A percentile compares a stretch with the other conserved stretches of the same genome.
Evolutionary conservation across 1,140 invertebrate genomes (phyloP).

Genomic region (Helicorthomorpha holstii): DNA sequence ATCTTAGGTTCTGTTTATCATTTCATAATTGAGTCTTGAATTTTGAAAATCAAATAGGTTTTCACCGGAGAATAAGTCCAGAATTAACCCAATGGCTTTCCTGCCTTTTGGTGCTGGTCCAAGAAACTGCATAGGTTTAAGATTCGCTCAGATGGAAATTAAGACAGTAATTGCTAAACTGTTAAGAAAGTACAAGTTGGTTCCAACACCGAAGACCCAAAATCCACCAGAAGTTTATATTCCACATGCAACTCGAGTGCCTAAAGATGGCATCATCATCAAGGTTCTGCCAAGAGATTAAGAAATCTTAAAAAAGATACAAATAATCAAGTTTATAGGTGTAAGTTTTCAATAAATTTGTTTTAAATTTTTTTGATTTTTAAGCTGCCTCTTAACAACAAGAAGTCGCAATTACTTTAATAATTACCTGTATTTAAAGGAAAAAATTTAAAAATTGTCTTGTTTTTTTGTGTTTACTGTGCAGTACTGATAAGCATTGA

Average conservation of each 20-base stretch:
- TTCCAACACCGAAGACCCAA: neutral
- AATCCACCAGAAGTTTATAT: neutral
- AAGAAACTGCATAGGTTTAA: constrained; percentile 36
- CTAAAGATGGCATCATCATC: neutral
- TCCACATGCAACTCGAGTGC: neutral
- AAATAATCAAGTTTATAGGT: too few relatives aligned
- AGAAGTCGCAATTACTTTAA: too few relatives aligned
- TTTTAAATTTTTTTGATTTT: too few relatives aligned
- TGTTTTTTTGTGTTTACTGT: too few relatives aligned
- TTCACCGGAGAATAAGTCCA: neutral
- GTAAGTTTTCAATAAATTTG: too few relatives aligned
- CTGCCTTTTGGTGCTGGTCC: constrained; percentile 37
- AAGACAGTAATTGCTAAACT: constrained; percentile 28
- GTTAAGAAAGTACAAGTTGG: neutral
- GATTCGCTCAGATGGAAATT: constrained; percentile 44
- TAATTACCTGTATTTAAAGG: too few relatives aligned
- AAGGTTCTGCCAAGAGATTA: neutral
- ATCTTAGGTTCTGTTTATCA: neutral
- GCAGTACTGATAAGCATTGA: too few relatives aligned
- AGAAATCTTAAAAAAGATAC: neutral
- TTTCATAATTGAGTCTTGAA: too few relatives aligned
- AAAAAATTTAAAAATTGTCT: too few relatives aligned
- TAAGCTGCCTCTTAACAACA: too few relatives aligned
- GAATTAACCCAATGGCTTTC: constrained; percentile 15
- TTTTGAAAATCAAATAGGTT: too few relatives aligned